Evolutionary conservation across 2,113 vertebrate species (phyloP), one percentile per base, ranked within the genome.

Genomic region (Colistium nudipinnis): DNA sequence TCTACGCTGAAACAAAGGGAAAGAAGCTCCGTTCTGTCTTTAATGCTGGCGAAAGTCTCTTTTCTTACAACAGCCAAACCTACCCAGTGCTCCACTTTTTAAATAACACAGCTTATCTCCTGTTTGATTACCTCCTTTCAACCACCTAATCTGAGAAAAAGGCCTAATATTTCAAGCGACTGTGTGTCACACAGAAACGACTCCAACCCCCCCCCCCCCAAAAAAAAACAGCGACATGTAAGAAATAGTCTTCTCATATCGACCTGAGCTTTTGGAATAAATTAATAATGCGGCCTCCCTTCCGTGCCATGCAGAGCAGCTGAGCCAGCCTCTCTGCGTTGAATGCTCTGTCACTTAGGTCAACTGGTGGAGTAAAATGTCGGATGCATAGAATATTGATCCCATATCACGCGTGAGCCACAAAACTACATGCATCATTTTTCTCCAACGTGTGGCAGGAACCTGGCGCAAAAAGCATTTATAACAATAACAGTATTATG

Each of bases 321-420:
- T 64, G 79, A 79, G 83, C 80, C 74, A 61, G 71, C 76, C 79
- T 74, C 74, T 83, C 67, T 54, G 62, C 85, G 89, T 88, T 86
- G 84, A 92, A 90, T 82, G 83, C 78, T 88, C 79, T 74, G 88
- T 87, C 89, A 83, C 85, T 87, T 74, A 82, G 87, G 80, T 86
- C 91, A 87, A 86, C 84, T 38, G 78, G 83, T 85, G 71, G 77
- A 80, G 83, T 86, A 85, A 89, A 90, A 91, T 79, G 44, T 84
- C 78, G 68, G 57, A 87, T 57, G 56, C 82, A 84, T 71, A 70
- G 80, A 80, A 63, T 91, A 91, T 90, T 90, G 87, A 92, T 88
- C 82, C 76, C 59, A 19, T 80, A 72, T 82, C 63, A 81, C 77
- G 80, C 63, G 35, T 38, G 57, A 84, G 68, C 74, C 76, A 76